Evolutionary conservation across 1,140 invertebrate species (phyloP).

Genomic region (Ceratina japonica): DNA sequence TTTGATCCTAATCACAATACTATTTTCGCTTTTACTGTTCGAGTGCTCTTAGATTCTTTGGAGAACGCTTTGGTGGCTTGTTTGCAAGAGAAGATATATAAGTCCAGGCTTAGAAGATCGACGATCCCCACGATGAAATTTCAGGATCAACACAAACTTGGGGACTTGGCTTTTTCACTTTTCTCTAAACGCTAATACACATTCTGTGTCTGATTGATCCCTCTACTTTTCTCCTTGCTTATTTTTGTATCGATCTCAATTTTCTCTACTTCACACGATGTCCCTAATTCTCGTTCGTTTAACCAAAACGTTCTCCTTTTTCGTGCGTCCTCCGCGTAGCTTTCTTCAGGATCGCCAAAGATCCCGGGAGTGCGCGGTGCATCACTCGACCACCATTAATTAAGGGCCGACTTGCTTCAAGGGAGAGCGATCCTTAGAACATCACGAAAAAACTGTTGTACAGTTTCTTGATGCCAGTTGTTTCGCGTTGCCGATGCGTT

Average conservation of each 20-base stretch:
- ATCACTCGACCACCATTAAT: constrained; percentile 54
- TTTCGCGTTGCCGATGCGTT: constrained; percentile 88
- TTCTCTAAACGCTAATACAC: constrained; percentile 7
- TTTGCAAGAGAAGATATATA: constrained; percentile 26
- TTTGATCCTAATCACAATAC: constrained; percentile 20
- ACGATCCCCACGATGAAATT: constrained; percentile 17
- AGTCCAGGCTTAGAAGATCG: constrained; percentile 20
- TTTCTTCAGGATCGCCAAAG: constrained; percentile 31
- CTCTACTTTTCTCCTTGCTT: neutral
- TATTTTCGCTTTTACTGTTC: neutral
- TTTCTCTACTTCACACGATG: neutral
- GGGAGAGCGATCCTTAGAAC: constrained; percentile 82
- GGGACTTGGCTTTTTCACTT: neutral
- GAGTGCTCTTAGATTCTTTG: constrained; percentile 28
- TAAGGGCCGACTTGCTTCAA: constrained; percentile 33
- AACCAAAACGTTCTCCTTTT: constrained; percentile 37
- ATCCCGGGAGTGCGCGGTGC: constrained; percentile 49
- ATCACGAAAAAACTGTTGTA: constrained; percentile 92
- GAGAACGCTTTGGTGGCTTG: constrained; percentile 30
- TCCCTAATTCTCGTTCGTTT: constrained; percentile 1
- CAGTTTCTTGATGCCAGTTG: constrained; percentile 89
- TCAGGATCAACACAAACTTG: constrained; percentile 3
- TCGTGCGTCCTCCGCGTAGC: constrained; percentile 23
- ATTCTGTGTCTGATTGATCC: constrained; percentile 13
- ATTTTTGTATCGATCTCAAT: neutral